phyloP scores from a whole-genome alignment of 2,888 invertebrate species.

The Nomada ferruginata region DNA sequence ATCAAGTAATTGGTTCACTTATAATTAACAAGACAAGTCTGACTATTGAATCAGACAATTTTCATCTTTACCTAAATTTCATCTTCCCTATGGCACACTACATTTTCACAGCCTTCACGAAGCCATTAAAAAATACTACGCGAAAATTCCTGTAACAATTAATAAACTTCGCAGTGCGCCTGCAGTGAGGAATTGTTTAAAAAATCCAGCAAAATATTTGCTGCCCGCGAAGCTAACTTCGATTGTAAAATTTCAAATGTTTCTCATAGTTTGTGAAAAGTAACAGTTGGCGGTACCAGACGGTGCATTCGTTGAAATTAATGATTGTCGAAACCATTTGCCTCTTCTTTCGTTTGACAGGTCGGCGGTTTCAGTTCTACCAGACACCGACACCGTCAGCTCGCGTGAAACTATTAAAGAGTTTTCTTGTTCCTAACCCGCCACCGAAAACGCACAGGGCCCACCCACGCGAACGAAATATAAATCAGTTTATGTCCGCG shows the following conservation, averaged over 20 bases:
- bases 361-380: conserved; percentile 56
- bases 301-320: conserved; percentile 31
- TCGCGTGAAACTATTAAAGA: conserved; percentile 70
- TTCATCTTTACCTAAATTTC: no score
- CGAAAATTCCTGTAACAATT: no score
- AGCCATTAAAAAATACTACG: no score
- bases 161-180: no score
- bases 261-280: background rate
- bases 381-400: conserved; percentile 60
- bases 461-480: conserved; percentile 71
- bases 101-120: no score
- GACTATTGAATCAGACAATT: no score
- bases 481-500: conserved; percentile 65
- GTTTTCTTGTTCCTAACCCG: conserved; percentile 52
- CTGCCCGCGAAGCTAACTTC: background rate
- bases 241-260: background rate
- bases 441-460: conserved; percentile 64
- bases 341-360: conserved; percentile 31
- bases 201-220: no score
- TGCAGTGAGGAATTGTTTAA: no score
- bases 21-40: no score
- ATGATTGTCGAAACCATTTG: conserved; percentile 49
- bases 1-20: no score
- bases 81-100: no score
- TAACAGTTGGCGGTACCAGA: background rate